Conservation (phyloP, 2,797 vertebrate genomes). For the Danionella dracula region DNA sequence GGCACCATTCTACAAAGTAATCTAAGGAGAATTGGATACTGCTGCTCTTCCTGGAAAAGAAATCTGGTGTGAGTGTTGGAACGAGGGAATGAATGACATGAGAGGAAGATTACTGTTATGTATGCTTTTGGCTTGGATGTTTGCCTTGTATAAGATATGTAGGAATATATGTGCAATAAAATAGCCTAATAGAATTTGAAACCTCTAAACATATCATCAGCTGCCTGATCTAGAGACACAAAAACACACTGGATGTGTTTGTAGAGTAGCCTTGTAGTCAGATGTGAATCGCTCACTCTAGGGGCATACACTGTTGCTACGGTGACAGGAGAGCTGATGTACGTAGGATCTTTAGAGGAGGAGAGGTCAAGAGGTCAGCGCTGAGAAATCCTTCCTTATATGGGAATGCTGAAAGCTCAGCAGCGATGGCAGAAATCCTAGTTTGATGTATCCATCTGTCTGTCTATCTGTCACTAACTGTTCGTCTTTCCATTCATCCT, state of each 20-base stretch:
- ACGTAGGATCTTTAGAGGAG: slow-evolving; percentile 22
- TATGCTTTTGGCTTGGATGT: background rate
- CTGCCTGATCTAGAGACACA: background rate
- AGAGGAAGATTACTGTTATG: background rate
- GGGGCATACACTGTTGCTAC: slow-evolving; percentile 11
- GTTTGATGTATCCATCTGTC: background rate
- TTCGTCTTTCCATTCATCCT: background rate
- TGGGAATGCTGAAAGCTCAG: slow-evolving; percentile 1
- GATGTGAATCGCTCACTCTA: background rate
- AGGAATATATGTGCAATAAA: background rate
- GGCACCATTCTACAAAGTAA: background rate
- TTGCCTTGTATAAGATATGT: background rate
- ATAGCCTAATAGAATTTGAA: background rate
- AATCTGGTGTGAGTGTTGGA: background rate
- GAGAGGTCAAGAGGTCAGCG: slow-evolving; percentile 26
- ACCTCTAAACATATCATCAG: background rate
- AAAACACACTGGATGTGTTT: background rate
- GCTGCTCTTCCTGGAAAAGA: slow-evolving; percentile 17
- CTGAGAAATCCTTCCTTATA: slow-evolving; percentile 25
- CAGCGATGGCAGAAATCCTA: too few relatives aligned
- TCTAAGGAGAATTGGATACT: slow-evolving; percentile 7
- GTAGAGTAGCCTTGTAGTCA: background rate
- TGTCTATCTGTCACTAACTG: background rate
- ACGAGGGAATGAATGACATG: background rate
- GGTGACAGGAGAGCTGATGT: slow-evolving; percentile 18